Evolutionary conservation across 2,888 invertebrate genomes (phyloP).

Genomic region (Philereme transversata): DNA sequence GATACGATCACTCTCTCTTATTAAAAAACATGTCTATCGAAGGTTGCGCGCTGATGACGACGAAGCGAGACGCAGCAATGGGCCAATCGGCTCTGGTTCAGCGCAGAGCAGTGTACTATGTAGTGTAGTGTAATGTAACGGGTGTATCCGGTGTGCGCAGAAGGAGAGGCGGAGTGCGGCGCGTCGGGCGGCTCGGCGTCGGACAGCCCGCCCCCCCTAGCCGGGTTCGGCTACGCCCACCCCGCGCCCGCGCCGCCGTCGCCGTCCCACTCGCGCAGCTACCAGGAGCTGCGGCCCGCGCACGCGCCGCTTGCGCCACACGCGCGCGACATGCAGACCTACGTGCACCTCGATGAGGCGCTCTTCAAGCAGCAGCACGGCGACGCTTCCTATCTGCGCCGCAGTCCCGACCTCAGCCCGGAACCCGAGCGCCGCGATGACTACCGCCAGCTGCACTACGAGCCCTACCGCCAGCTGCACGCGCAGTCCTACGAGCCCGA

Average conservation of each 20-base stretch:
- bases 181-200: conserved; percentile 57
- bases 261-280: conserved; percentile 75
- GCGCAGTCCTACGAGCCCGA: conserved; percentile 64
- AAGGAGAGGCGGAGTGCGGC: conserved; percentile 67
- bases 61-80: too few relatives aligned
- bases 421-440: conserved; percentile 68
- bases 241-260: conserved; percentile 50
- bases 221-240: conserved; percentile 67
- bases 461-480: conserved; percentile 54
- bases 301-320: conserved; percentile 48
- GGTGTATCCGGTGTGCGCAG: conserved; percentile 62
- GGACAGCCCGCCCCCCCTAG: conserved; percentile 70
- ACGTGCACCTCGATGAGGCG: conserved; percentile 70
- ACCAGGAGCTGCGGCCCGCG: conserved; percentile 75
- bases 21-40: too few relatives aligned
- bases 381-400: conserved; percentile 61
- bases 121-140: conserved; percentile 7
- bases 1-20: too few relatives aligned
- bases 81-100: too few relatives aligned
- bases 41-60: too few relatives aligned
- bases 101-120: not conserved
- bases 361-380: conserved; percentile 54
- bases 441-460: conserved; percentile 70
- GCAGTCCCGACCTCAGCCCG: conserved; percentile 55
- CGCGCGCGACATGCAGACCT: conserved; percentile 77